Evolutionary conservation across 2,888 invertebrate genomes (phyloP).

Genomic region (Clivina fossor): DNA sequence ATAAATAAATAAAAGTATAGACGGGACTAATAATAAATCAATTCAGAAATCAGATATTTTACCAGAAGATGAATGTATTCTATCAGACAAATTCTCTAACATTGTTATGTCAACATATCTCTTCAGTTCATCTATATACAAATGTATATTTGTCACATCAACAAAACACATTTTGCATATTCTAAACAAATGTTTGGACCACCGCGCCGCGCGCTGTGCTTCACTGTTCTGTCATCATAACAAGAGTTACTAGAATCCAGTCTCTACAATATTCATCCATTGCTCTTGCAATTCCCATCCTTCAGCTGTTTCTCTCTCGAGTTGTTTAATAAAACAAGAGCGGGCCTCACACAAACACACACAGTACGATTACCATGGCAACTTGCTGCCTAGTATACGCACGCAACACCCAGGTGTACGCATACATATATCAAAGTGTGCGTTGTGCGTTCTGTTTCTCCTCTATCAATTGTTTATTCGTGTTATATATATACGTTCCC

Average conservation of each 20-base stretch:
- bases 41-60: no score
- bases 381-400: neutral
- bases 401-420: constrained; percentile 13
- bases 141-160: no score
- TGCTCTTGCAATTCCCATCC: neutral
- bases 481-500: no score
- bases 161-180: no score
- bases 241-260: neutral
- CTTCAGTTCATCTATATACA: no score
- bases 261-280: neutral
- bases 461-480: constrained; percentile 31
- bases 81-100: no score
- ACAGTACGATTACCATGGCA: neutral
- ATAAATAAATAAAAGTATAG: no score
- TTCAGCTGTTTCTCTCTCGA: constrained; percentile 3
- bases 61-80: no score
- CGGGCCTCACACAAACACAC: constrained; percentile 7
- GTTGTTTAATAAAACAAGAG: constrained; percentile 30
- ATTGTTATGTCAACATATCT: no score
- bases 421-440: constrained; percentile 6
- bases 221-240: neutral
- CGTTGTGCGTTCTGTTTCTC: neutral
- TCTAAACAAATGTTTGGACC: no score
- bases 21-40: no score
- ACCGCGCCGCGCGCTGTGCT: neutral